phyloP scores from a whole-genome alignment of 2,888 invertebrate genomes.

The Subacronicta megacephala region DNA sequence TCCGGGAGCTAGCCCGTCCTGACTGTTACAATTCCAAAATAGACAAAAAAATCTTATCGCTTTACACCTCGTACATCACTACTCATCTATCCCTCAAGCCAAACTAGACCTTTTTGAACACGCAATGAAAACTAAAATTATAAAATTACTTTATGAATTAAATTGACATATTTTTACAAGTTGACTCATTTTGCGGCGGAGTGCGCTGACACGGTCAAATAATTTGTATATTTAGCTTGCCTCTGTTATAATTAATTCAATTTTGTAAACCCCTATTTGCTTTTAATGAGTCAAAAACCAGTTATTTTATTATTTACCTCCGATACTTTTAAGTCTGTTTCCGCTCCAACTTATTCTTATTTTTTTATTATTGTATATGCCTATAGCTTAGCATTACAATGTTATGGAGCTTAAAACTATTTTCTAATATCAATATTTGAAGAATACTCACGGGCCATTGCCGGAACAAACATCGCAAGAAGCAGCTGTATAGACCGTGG shows the following conservation, averaged over 20 bases:
- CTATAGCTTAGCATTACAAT: too few relatives aligned
- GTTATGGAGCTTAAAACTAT: too few relatives aligned
- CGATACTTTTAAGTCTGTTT: too few relatives aligned
- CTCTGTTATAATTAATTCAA: constrained; percentile 71
- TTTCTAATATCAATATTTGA: neutral
- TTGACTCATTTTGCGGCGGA: neutral
- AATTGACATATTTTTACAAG: constrained; percentile 1
- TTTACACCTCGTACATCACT: constrained; percentile 76
- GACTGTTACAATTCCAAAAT: constrained; percentile 76
- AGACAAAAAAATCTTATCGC: constrained; percentile 73
- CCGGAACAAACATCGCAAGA: constrained; percentile 62
- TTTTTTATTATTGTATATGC: too few relatives aligned
- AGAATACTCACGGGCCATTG: constrained; percentile 69
- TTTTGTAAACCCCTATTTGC: constrained; percentile 69
- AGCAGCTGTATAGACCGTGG: constrained; percentile 64
- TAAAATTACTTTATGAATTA: constrained; percentile 15
- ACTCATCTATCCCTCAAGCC: constrained; percentile 57
- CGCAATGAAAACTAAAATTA: constrained; percentile 49
- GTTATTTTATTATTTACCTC: too few relatives aligned
- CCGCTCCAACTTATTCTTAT: constrained; percentile 20
- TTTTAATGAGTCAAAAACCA: constrained; percentile 51
- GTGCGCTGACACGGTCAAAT: constrained; percentile 1
- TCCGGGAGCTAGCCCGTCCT: constrained; percentile 79
- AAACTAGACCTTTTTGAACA: constrained; percentile 50
- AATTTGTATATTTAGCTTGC: constrained; percentile 49